A percentile compares a stretch with the other conserved stretches of the same genome.
Conservation (phyloP, 2,113 vertebrate genomes). For the Hiodon tergisus region DNA sequence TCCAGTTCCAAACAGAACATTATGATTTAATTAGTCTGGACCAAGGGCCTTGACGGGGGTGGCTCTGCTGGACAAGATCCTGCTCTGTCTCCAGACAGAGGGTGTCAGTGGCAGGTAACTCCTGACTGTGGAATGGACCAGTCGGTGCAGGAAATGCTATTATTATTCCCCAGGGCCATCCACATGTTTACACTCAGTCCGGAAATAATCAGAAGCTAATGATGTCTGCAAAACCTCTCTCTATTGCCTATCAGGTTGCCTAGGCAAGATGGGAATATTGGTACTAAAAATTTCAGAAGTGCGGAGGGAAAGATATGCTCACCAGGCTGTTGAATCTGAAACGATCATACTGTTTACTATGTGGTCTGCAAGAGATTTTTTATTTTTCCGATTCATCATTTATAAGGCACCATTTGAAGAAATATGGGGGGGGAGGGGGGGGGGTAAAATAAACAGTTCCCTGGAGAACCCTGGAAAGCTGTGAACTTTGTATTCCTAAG, state of each 20-base stretch:
- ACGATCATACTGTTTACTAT: not conserved
- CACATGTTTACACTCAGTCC: no score
- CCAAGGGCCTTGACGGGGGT: no score
- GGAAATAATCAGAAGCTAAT: no score
- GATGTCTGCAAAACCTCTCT: no score
- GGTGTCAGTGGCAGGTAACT: no score
- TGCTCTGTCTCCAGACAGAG: no score
- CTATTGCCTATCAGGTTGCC: not conserved
- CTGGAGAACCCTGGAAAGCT: not conserved
- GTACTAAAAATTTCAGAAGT: not conserved
- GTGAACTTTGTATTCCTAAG: slow-evolving; percentile 3
- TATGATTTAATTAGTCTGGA: no score
- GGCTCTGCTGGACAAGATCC: no score
- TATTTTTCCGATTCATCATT: not conserved
- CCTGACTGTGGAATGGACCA: no score
- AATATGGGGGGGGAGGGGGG: not conserved
- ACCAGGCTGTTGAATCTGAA: not conserved
- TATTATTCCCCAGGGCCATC: no score
- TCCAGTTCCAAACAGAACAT: no score
- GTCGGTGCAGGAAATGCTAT: no score
- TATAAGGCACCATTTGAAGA: not conserved
- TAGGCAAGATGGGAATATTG: not conserved
- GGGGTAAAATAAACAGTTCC: not conserved
- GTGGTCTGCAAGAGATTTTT: not conserved
- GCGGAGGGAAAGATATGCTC: not conserved